Evolutionary conservation across 2,797 vertebrate genomes (phyloP).

Genomic region (Iguana delicatissima): DNA sequence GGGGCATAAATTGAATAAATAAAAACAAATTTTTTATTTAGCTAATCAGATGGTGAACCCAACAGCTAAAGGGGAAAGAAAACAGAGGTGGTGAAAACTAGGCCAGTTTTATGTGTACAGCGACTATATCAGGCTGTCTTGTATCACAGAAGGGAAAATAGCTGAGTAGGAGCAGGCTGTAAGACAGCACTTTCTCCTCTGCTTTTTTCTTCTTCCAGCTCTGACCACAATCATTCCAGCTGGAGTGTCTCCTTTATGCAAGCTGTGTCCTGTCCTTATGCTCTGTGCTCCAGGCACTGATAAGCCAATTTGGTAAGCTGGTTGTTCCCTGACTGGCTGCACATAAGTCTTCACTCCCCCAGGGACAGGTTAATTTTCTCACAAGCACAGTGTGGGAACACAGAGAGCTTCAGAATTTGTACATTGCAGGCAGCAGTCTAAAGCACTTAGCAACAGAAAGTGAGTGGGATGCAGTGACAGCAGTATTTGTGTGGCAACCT

Average conservation of each 20-base stretch:
- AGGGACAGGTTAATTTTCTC: slow-evolving; percentile 24
- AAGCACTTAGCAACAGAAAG: slow-evolving; percentile 80
- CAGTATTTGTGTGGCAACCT: slow-evolving; percentile 70
- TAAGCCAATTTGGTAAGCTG: background rate
- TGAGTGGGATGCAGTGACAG: slow-evolving; percentile 77
- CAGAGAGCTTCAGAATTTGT: slow-evolving; percentile 75
- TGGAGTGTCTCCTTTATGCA: background rate
- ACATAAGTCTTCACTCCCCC: background rate
- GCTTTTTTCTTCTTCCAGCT: background rate
- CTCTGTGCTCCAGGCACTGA: background rate
- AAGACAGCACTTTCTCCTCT: background rate
- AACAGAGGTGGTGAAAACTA: background rate
- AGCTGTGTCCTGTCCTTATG: slow-evolving; percentile 8
- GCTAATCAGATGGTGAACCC: background rate
- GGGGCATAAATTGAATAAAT: background rate
- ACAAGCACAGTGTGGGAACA: slow-evolving; percentile 67
- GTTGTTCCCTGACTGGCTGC: background rate
- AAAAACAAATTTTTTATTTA: background rate
- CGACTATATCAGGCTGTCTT: background rate
- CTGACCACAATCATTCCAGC: background rate
- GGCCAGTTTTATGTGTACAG: background rate
- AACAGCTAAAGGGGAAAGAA: background rate
- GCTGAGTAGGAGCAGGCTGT: background rate
- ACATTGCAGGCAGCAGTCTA: slow-evolving; percentile 77
- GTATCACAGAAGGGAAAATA: background rate